These are phyloP conservation scores for Acromyrmex echinatior DNA, from an alignment of 1,140 invertebrate species.

Conservation along the genomic window DNA sequence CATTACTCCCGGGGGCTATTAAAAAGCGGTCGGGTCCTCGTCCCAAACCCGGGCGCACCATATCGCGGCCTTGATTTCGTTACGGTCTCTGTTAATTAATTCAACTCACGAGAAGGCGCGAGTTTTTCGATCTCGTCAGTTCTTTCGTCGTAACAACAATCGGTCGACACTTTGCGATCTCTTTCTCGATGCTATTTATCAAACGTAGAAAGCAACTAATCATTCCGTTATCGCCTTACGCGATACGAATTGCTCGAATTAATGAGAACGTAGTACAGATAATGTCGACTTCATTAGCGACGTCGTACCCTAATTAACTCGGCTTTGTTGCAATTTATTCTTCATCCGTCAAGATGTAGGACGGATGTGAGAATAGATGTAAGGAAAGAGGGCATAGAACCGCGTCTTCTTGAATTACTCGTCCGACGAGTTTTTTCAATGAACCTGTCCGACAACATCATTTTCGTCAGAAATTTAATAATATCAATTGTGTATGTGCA, in stretches of 20 bases:
- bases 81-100: conserved; percentile 64
- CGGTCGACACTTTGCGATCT: background rate
- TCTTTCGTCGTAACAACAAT: conserved; percentile 17
- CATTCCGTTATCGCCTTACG: conserved; percentile 28
- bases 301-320: conserved; percentile 29
- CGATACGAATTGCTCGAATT: conserved; percentile 11
- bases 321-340: background rate
- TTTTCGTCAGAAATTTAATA: conserved; percentile 60
- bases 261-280: conserved; percentile 27
- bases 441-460: conserved; percentile 23
- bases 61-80: conserved; percentile 52
- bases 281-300: conserved; percentile 14
- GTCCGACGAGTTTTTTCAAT: conserved; percentile 41
- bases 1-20: conserved; percentile 66
- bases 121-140: conserved; percentile 42
- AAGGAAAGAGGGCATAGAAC: too few relatives aligned
- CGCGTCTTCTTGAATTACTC: conserved; percentile 53
- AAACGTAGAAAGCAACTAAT: conserved; percentile 40
- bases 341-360: background rate
- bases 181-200: conserved; percentile 11
- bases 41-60: conserved; percentile 24
- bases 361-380: conserved; percentile 4
- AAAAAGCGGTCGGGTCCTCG: conserved; percentile 62
- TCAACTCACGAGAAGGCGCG: conserved; percentile 41
- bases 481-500: conserved; percentile 6